Base-by-base conservation (phyloP, 1,140 invertebrate genomes). In the Globodera rostochiensis region DNA sequence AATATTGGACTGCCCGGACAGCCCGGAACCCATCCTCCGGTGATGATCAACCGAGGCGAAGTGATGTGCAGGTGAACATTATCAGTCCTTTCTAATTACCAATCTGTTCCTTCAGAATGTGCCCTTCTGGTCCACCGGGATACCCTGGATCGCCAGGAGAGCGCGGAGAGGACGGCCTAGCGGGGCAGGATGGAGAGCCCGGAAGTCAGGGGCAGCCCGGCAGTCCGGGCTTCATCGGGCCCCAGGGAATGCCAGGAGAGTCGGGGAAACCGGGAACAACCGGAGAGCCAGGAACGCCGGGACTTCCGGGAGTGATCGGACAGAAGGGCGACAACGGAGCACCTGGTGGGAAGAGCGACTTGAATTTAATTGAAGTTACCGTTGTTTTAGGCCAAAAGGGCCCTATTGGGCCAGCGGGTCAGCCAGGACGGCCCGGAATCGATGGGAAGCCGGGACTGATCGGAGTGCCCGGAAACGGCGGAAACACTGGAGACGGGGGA, bases 1-100 rank as follows among this genome's bases (percentile, higher is more conserved):
- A 53, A 25, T 21, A 36, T 53, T 8, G 80, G 80, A 9, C 57
- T 66, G 45, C n/a, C 36, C 3, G 80, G 80, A 45, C 60, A 64
- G 50, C 47, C 46, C 53, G 80, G 80, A 3, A 74, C 36, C 21
- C 70, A 64, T 19, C 80, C 80, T 36, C 80, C 80, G 13, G 74
- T 81, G 45, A 81, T 81, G 80, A 80, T 80, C 8, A 50, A 76
- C 21, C 74, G 64, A n/a, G 74, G 64, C n/a, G 80, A 81, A 71
- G 74, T 78, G 25, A 78, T 11, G n/a, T 78, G 77, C 77, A 64
- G 77, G 77, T 78, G 15, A 66, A 69, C 36, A 46, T 76, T 7
- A 19, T 46, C 47, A 11, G 0, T 36, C 47, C 0, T 36, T 36
- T 21, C 25, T 71, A 3, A 13, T 15, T 11, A 0, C 6, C 36